Percentiles rank a stretch among this genome's conserved stretches.
phyloP scores from a whole-genome alignment of 2,888 invertebrate species.

The Chrysolina oricalcia region DNA sequence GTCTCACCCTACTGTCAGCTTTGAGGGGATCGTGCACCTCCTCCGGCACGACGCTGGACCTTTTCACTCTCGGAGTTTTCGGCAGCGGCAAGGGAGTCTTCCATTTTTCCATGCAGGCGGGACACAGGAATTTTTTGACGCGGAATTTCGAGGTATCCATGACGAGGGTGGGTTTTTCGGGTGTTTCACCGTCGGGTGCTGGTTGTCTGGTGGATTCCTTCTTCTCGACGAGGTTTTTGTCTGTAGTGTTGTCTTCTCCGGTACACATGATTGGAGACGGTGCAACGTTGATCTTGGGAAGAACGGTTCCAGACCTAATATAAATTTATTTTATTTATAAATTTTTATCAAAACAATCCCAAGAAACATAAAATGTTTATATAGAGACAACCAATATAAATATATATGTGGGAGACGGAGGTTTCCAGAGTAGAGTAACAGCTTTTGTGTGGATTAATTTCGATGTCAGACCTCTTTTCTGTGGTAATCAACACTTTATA shows the following conservation, averaged over 20 bases:
- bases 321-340: no score
- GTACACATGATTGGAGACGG: background rate
- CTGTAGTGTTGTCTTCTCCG: background rate
- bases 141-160: slow-evolving; percentile 4
- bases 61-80: slow-evolving; percentile 25
- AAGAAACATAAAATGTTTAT: no score
- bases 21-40: background rate
- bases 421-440: no score
- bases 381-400: no score
- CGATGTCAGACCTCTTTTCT: no score
- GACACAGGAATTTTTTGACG: slow-evolving; percentile 23
- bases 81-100: slow-evolving; percentile 18
- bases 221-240: background rate
- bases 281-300: background rate
- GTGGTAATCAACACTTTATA: no score
- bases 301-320: background rate
- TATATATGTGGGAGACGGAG: no score
- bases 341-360: no score
- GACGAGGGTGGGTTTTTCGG: background rate
- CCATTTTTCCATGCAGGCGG: slow-evolving; percentile 32
- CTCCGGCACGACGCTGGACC: slow-evolving; percentile 5
- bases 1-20: slow-evolving; percentile 25
- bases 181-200: background rate
- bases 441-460: no score
- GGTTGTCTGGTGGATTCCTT: background rate